phyloP scores from a whole-genome alignment of 2,888 invertebrate species.

The Eilema sororculum region DNA sequence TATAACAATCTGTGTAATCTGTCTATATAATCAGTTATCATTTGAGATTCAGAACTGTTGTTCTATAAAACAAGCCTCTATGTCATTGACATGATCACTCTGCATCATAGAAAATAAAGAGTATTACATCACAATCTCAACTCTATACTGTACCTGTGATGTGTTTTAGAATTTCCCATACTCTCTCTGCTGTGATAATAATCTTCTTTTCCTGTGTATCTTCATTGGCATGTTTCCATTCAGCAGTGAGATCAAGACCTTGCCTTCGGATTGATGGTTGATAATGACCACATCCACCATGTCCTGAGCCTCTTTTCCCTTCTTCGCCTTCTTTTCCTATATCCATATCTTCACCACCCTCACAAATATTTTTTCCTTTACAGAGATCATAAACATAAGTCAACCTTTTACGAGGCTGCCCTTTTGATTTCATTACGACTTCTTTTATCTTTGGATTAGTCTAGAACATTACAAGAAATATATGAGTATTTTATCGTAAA shows the following conservation, averaged over 20 bases:
- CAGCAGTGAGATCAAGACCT: constrained; percentile 97
- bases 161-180: constrained; percentile 98
- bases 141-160: constrained; percentile 89
- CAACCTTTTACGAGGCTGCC: constrained; percentile 97
- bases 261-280: constrained; percentile 96
- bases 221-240: constrained; percentile 99
- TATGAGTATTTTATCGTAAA: background rate
- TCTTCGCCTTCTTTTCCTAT: constrained; percentile 92
- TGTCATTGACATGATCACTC: too few relatives aligned
- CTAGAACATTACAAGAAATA: constrained; percentile 76
- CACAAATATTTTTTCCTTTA: constrained; percentile 99
- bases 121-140: too few relatives aligned
- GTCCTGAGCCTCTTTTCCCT: constrained; percentile 87
- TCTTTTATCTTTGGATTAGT: constrained; percentile 97
- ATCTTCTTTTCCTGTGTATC: constrained; percentile 99
- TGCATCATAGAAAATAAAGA: too few relatives aligned
- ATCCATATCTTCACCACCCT: constrained; percentile 99
- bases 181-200: constrained; percentile 96
- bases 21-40: too few relatives aligned
- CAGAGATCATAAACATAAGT: constrained; percentile 99
- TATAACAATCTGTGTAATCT: too few relatives aligned
- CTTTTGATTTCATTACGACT: constrained; percentile 97
- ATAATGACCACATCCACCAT: constrained; percentile 99
- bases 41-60: too few relatives aligned
- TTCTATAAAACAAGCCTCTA: too few relatives aligned